These are phyloP conservation scores for Cassiopea xamachana DNA, from an alignment of 30 jellyfish, hydroid and myxozoan genomes.

Conservation along the genomic window DNA sequence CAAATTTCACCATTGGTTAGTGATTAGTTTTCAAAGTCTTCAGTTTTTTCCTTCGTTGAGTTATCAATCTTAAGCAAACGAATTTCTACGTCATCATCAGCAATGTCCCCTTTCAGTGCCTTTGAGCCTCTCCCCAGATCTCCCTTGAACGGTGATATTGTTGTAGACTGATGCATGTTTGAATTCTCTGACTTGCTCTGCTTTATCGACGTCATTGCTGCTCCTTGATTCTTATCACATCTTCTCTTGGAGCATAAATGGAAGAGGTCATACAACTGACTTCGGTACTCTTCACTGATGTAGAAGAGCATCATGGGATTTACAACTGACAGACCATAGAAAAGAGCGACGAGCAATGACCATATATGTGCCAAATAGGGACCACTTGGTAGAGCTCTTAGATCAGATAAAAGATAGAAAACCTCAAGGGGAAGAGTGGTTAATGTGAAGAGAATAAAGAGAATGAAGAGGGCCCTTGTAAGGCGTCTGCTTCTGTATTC, in stretches of 20 bases:
- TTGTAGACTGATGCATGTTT: neutral
- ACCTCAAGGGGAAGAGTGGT: conserved; percentile 83
- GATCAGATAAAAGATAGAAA: conserved; percentile 64
- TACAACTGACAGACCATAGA: conserved; percentile 76
- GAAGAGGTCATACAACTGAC: conserved; percentile 38
- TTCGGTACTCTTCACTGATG: conserved; percentile 88
- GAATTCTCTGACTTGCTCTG: neutral
- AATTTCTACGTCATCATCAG: too few relatives aligned
- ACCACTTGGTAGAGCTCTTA: conserved; percentile 40
- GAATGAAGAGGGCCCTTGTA: conserved; percentile 72
- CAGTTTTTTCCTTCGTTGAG: too few relatives aligned
- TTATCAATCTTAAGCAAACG: too few relatives aligned
- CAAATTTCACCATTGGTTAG: too few relatives aligned
- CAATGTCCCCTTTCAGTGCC: neutral
- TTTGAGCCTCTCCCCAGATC: neutral
- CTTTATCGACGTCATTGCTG: neutral
- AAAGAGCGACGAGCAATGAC: conserved; percentile 81
- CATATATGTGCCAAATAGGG: conserved; percentile 39
- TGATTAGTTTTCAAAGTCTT: too few relatives aligned
- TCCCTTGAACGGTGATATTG: neutral
- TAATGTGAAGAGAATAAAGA: conserved; percentile 63
- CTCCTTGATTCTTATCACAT: neutral
- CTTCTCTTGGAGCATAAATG: neutral
- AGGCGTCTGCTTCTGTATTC: conserved; percentile 75
- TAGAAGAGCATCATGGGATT: conserved; percentile 85